A percentile compares a stretch with the other conserved stretches of the same genome.
phyloP scores from a whole-genome alignment of 2,797 vertebrate genomes.

The Megalops cyprinoides region DNA sequence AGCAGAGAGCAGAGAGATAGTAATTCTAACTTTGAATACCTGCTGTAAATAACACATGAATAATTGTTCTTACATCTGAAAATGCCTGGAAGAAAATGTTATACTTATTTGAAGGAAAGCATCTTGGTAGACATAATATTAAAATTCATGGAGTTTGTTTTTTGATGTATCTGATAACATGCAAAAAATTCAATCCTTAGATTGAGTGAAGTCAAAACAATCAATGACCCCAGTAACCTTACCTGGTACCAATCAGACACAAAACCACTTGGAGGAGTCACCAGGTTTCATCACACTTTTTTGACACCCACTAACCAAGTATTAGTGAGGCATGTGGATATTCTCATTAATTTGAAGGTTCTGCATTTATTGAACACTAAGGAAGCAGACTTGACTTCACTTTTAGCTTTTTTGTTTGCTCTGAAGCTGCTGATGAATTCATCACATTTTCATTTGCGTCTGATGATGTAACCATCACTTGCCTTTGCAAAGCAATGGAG shows the following conservation, averaged over 20 bases:
- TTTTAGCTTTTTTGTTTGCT: too few relatives aligned
- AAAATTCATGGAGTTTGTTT: neutral
- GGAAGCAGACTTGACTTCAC: too few relatives aligned
- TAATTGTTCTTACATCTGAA: too few relatives aligned
- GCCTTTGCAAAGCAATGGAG: neutral
- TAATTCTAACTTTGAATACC: too few relatives aligned
- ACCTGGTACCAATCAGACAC: constrained; percentile 14
- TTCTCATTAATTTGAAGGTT: neutral
- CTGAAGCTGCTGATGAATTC: too few relatives aligned
- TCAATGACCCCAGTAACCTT: constrained; percentile 8
- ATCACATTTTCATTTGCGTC: neutral
- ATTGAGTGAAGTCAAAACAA: neutral
- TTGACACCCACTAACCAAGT: neutral
- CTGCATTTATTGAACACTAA: too few relatives aligned
- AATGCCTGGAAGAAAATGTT: too few relatives aligned
- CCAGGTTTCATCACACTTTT: neutral
- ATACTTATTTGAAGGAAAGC: too few relatives aligned
- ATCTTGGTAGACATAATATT: neutral
- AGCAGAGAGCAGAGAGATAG: too few relatives aligned
- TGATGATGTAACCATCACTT: neutral
- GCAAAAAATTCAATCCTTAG: neutral
- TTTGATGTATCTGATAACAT: neutral
- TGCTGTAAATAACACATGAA: too few relatives aligned
- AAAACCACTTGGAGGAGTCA: neutral
- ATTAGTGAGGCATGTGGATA: neutral